Evolutionary conservation across 2,797 vertebrate genomes (phyloP), one percentile per base, ranked within the genome.

Genomic region (Ptychadena robeensis): DNA sequence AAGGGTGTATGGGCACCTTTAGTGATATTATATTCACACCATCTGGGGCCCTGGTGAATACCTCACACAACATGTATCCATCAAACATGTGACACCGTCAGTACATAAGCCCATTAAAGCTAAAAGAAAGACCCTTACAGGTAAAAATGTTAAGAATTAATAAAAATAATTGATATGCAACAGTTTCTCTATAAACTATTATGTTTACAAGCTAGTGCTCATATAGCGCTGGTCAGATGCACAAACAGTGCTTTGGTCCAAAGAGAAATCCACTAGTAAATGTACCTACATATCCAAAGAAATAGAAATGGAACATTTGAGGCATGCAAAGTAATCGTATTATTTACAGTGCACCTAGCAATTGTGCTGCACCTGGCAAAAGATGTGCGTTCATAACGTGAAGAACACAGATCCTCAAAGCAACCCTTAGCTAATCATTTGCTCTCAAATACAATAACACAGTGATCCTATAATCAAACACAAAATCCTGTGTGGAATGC

Each of bases 401-500:
- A 59, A n/a, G 22, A 28, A 67, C 81, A 28, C 74, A 82, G 40
- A 35, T 35, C 2, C 63, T 87, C 85, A 79, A 38, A n/a, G 37
- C 66, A 82, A 38, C 37, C 11, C 3, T 59, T 85, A 31, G 11
- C 68, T 83, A 57, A 40, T 79, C 86, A 57, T 81, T 86, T 86
- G 75, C 68, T 40, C 2, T 83, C 0, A 0, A 1, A 38, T 31
- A 64, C 66, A 85, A 57, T 32, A 63, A 67, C 25, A 61, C 57
- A 64, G 83, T 81, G 86, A 86, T 53, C 48, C 32, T 76, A 59
- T 84, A 59, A 83, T 88, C 87, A 68, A 72, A 0, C 37, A 59
- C 28, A 30, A 74, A 87, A 86, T 85, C 61, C 30, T 79, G 0
- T 76, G 35, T 80, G 78, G 76, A 88, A 87, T 86, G 40, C 22